These are phyloP conservation scores for Copsychus sechellarum DNA, from an alignment of 2,113 vertebrate species.

Conservation along the genomic window DNA sequence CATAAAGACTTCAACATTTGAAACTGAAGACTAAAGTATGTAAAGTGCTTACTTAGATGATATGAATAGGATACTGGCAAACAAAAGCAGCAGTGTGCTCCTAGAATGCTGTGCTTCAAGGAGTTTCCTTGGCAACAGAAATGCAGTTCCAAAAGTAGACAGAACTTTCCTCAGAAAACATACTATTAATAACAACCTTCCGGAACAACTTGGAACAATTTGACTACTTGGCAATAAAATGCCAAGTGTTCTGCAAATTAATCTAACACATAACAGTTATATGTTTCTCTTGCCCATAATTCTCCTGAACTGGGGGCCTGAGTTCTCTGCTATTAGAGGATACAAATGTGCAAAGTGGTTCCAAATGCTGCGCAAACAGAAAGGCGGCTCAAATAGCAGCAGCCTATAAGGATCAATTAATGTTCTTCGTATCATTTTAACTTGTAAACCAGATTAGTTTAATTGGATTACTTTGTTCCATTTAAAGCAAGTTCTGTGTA, in stretches of 20 bases:
- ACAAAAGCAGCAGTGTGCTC: slow-evolving; percentile 87
- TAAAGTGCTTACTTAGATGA: slow-evolving; percentile 79
- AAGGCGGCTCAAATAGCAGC: slow-evolving; percentile 49
- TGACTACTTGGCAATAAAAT: slow-evolving; percentile 85
- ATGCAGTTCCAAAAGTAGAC: slow-evolving; percentile 88
- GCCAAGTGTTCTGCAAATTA: slow-evolving; percentile 88
- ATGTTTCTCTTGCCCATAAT: slow-evolving; percentile 73
- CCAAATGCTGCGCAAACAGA: slow-evolving; percentile 64
- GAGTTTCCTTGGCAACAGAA: slow-evolving; percentile 86
- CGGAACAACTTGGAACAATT: slow-evolving; percentile 89
- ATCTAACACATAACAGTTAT: slow-evolving; percentile 79
- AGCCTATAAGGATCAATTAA: slow-evolving; percentile 57
- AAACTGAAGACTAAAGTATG: slow-evolving; percentile 71
- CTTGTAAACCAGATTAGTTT: slow-evolving; percentile 61
- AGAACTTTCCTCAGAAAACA: slow-evolving; percentile 86
- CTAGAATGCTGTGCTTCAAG: slow-evolving; percentile 82
- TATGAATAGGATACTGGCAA: slow-evolving; percentile 81
- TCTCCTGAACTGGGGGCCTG: slow-evolving; percentile 59
- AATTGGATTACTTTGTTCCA: slow-evolving; percentile 69
- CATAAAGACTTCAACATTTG: slow-evolving; percentile 66
- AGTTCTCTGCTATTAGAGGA: slow-evolving; percentile 56
- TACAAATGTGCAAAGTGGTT: slow-evolving; percentile 67
- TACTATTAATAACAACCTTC: slow-evolving; percentile 90
- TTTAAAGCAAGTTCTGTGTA: slow-evolving; percentile 32
- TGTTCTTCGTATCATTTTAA: slow-evolving; percentile 64